These are phyloP conservation scores for Caretta caretta DNA, from an alignment of 2,113 vertebrate species.

Conservation along the genomic window DNA sequence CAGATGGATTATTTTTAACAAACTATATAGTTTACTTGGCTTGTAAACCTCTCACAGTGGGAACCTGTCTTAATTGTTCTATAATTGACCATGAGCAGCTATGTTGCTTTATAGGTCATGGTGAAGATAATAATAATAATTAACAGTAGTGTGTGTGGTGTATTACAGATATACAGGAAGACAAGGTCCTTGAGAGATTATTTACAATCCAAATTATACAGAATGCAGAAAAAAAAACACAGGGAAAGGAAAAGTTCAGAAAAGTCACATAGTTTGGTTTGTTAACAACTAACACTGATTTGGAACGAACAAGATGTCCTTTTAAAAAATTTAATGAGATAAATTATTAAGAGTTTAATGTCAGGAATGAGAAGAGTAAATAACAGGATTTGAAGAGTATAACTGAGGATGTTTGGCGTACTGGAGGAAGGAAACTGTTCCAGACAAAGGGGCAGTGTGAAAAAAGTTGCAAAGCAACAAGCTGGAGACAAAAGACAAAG, in stretches of 20 bases:
- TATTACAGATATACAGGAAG: neutral
- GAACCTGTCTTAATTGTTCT: neutral
- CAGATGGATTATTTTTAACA: neutral
- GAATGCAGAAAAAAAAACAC: neutral
- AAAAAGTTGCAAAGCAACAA: neutral
- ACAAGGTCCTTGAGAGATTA: rapidly evolving
- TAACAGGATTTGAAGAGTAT: neutral
- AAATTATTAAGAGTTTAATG: neutral
- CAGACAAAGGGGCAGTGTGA: neutral
- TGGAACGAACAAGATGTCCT: neutral
- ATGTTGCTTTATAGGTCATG: neutral
- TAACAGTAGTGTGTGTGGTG: neutral
- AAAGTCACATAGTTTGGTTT: neutral
- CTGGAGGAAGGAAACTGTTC: rapidly evolving
- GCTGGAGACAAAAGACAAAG: neutral
- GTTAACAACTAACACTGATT: neutral
- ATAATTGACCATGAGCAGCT: neutral
- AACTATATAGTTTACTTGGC: neutral
- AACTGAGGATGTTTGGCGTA: neutral
- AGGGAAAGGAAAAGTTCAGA: neutral
- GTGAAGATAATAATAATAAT: neutral
- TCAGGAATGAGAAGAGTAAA: neutral
- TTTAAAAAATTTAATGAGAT: neutral
- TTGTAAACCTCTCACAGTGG: neutral
- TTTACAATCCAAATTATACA: neutral